Evolutionary conservation across 2,113 vertebrate species (phyloP).

Genomic region (Perca schrenkii): DNA sequence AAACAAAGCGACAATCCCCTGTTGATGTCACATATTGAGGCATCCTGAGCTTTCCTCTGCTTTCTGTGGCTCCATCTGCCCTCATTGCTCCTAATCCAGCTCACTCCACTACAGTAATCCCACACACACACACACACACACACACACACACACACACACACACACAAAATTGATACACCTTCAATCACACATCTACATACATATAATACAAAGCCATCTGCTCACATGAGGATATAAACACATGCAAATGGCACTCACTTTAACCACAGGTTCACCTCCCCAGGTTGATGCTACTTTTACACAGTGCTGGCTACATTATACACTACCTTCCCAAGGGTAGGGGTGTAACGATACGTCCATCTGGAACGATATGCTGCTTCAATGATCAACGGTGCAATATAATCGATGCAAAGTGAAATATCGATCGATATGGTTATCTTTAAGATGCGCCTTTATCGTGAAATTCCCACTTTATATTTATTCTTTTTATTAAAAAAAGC

Average conservation of each 20-base stretch:
- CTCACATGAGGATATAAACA: not conserved
- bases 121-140: constrained; percentile 12
- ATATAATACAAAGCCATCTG: constrained; percentile 3
- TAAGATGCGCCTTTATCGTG: no score
- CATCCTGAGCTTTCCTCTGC: constrained; percentile 68
- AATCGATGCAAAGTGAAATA: no score
- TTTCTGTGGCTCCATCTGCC: constrained; percentile 71
- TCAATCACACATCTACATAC: not conserved
- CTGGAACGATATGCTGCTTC: no score
- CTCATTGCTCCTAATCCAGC: constrained; percentile 61
- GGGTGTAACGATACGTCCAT: no score
- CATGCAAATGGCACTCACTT: not conserved
- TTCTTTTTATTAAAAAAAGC: no score
- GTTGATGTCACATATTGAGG: constrained; percentile 64
- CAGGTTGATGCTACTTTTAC: not conserved
- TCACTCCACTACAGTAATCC: constrained; percentile 53
- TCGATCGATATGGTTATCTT: no score
- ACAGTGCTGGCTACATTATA: no score
- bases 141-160: constrained; percentile 27
- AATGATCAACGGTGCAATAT: no score
- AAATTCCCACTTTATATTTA: no score
- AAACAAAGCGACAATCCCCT: constrained; percentile 61
- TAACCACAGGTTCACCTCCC: not conserved
- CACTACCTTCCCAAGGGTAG: not conserved
- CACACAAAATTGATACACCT: not conserved